phyloP scores from a whole-genome alignment of 2,113 vertebrate genomes.

The Microtus oregoni region DNA sequence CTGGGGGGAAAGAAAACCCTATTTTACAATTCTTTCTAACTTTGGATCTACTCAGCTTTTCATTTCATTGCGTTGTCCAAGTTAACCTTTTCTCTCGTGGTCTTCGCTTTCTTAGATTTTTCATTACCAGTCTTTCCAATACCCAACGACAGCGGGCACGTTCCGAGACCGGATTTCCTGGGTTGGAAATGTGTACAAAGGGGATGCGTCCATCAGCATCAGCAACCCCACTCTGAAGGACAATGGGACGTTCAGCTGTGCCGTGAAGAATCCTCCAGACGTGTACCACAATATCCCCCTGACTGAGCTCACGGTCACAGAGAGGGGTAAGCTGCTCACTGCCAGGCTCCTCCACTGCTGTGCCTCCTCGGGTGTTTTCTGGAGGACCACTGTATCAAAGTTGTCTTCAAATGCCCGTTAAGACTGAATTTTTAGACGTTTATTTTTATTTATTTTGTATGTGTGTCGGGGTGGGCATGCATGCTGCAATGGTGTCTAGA shows the following conservation, averaged over 20 bases:
- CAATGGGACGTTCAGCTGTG: slow-evolving; percentile 95
- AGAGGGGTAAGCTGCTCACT: slow-evolving; percentile 87
- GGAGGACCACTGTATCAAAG: neutral
- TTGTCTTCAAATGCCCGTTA: neutral
- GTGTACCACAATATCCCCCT: slow-evolving; percentile 92
- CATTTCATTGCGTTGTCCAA: neutral
- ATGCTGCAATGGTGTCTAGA: neutral
- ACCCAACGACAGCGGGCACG: slow-evolving; percentile 85
- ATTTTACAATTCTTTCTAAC: neutral
- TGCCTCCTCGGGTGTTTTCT: neutral
- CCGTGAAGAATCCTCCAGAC: slow-evolving; percentile 95
- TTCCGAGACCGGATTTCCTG: slow-evolving; percentile 92
- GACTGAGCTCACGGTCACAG: slow-evolving; percentile 89
- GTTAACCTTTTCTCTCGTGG: neutral
- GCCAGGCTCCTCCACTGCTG: neutral
- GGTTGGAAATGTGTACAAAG: slow-evolving; percentile 88
- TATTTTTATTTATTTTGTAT: neutral
- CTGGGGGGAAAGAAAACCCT: neutral
- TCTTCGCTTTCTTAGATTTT: slow-evolving; percentile 88
- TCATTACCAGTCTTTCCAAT: slow-evolving; percentile 91
- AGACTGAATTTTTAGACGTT: neutral
- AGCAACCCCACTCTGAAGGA: slow-evolving; percentile 88
- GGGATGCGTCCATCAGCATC: slow-evolving; percentile 92
- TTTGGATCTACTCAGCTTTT: neutral
- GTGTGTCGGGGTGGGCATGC: neutral